Evolutionary conservation across 2,797 vertebrate genomes (phyloP).

Genomic region (Sebastes kiyomatsui): DNA sequence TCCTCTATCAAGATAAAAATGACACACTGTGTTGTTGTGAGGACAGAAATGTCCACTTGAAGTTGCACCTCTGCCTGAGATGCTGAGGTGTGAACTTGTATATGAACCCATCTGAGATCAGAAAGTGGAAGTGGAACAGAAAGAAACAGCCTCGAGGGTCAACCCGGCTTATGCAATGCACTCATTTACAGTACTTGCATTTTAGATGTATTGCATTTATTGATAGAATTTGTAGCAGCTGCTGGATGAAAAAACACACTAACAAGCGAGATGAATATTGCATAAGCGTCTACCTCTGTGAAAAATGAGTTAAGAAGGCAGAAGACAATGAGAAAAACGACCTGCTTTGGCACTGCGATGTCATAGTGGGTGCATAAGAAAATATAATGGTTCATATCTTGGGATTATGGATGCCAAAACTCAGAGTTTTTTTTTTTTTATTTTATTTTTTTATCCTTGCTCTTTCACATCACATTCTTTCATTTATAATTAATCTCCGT

Average conservation of each 20-base stretch:
- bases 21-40: background rate
- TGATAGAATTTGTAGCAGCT: constrained; percentile 19
- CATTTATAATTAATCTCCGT: constrained; percentile 67
- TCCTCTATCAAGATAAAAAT: background rate
- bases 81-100: background rate
- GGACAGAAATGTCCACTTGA: background rate
- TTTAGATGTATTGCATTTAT: constrained; percentile 18
- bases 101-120: background rate
- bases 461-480: constrained; percentile 46
- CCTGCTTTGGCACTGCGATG: background rate
- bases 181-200: background rate
- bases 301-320: background rate
- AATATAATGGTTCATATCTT: constrained; percentile 26
- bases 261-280: constrained; percentile 54
- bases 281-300: constrained; percentile 31
- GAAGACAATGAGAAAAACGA: background rate
- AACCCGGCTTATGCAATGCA: background rate
- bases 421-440: background rate
- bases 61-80: background rate
- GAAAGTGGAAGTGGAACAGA: background rate
- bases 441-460: background rate
- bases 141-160: background rate
- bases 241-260: constrained; percentile 10
- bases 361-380: constrained; percentile 5
- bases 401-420: constrained; percentile 17